Evolutionary conservation across 2,113 vertebrate genomes (phyloP).

Genomic region (Perca schrenkii): DNA sequence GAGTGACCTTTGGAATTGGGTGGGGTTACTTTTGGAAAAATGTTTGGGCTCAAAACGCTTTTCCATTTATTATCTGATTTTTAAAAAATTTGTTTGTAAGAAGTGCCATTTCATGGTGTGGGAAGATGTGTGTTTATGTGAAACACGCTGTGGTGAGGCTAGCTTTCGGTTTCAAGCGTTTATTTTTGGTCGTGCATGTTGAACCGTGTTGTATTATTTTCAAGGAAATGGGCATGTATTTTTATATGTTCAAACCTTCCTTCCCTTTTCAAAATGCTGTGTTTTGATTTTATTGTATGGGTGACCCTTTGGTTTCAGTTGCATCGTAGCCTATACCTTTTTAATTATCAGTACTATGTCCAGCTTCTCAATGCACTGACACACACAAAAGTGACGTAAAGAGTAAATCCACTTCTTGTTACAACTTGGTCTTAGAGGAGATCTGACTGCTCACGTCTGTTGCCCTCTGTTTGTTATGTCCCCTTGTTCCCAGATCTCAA

Average conservation of each 20-base stretch:
- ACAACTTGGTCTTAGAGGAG: neutral
- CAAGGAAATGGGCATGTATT: conserved; percentile 15
- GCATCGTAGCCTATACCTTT: neutral
- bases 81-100: neutral
- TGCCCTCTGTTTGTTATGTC: neutral
- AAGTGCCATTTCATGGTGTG: conserved; percentile 28
- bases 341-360: neutral
- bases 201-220: neutral
- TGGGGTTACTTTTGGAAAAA: conserved; percentile 72
- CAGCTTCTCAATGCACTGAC: neutral
- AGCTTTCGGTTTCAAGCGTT: conserved; percentile 22
- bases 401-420: neutral
- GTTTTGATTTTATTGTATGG: neutral
- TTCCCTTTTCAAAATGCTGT: too few relatives aligned
- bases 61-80: conserved; percentile 50
- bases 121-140: conserved; percentile 22
- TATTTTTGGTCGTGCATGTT: conserved; percentile 22
- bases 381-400: neutral
- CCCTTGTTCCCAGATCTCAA: neutral
- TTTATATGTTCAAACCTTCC: conserved; percentile 23
- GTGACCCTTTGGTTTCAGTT: neutral
- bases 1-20: conserved; percentile 73
- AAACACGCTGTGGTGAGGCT: neutral
- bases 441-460: neutral
- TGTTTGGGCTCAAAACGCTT: conserved; percentile 42